A percentile compares a stretch with the other conserved stretches of the same genome.
phyloP scores from a whole-genome alignment of 2,888 invertebrate genomes.

The Hoplodrina ambigua region DNA sequence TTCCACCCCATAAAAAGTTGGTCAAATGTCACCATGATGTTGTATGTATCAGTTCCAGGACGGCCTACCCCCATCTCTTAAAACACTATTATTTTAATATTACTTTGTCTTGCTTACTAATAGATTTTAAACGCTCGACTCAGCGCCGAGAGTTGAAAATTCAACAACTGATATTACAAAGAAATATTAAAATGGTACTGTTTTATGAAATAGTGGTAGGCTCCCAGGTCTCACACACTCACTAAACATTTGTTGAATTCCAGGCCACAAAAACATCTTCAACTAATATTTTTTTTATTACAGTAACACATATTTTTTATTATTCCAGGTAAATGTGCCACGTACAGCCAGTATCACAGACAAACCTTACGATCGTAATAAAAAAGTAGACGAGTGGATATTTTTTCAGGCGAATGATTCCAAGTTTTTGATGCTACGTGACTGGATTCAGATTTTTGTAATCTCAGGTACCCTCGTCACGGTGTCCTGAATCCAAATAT shows the following conservation, averaged over 20 bases:
- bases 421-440: slow-evolving; percentile 52
- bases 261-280: slow-evolving; percentile 11
- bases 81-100: no score
- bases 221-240: neutral
- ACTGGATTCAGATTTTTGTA: slow-evolving; percentile 49
- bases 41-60: neutral
- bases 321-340: slow-evolving; percentile 27
- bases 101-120: no score
- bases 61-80: no score
- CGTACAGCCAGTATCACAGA: slow-evolving; percentile 31
- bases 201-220: no score
- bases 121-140: no score
- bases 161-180: no score
- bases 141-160: no score
- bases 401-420: slow-evolving; percentile 44
- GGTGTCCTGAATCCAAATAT: slow-evolving; percentile 20
- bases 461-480: slow-evolving; percentile 44
- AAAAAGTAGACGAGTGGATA: slow-evolving; percentile 35
- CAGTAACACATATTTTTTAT: slow-evolving; percentile 20
- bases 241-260: neutral
- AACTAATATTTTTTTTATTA: neutral
- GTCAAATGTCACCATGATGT: neutral
- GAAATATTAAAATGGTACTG: no score
- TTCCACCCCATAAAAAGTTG: no score
- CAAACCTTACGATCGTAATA: slow-evolving; percentile 36